Evolutionary conservation across 2,888 invertebrate species (phyloP).

Genomic region (Ditula angustiorana): DNA sequence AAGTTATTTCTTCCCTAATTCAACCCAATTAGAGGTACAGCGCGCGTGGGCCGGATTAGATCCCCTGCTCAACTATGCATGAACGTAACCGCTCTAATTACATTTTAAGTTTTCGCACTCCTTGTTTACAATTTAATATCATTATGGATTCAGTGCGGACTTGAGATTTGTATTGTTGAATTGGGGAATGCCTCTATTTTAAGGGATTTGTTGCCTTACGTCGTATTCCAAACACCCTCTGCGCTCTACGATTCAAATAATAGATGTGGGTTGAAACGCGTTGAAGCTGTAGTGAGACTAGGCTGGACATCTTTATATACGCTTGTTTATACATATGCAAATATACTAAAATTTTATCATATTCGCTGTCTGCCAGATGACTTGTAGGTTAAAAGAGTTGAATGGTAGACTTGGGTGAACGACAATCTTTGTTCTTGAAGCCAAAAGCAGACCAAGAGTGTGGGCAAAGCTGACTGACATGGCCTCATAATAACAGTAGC

Average conservation of each 20-base stretch:
- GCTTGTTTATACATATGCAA: no score
- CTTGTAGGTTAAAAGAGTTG: neutral
- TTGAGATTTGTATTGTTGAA: slow-evolving; percentile 9
- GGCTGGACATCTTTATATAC: neutral
- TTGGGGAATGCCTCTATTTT: neutral
- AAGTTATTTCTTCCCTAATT: slow-evolving; percentile 29
- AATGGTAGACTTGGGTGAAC: no score
- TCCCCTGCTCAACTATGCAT: slow-evolving; percentile 15
- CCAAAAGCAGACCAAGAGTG: no score
- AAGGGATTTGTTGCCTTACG: neutral
- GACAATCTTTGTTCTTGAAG: no score
- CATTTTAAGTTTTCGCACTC: slow-evolving; percentile 37
- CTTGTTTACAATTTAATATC: slow-evolving; percentile 33
- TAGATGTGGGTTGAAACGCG: neutral
- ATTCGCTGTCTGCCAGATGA: neutral
- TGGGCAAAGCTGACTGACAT: no score
- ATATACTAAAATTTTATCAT: neutral
- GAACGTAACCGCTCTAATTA: slow-evolving; percentile 32
- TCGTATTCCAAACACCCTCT: neutral
- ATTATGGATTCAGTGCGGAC: slow-evolving; percentile 19
- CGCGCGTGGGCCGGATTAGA: slow-evolving; percentile 19
- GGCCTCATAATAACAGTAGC: no score
- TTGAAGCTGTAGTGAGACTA: neutral
- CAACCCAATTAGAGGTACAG: slow-evolving; percentile 19
- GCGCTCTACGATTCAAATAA: neutral